These are phyloP conservation scores for Chitala chitala DNA, from an alignment of 2,113 vertebrate genomes.

Conservation along the genomic window DNA sequence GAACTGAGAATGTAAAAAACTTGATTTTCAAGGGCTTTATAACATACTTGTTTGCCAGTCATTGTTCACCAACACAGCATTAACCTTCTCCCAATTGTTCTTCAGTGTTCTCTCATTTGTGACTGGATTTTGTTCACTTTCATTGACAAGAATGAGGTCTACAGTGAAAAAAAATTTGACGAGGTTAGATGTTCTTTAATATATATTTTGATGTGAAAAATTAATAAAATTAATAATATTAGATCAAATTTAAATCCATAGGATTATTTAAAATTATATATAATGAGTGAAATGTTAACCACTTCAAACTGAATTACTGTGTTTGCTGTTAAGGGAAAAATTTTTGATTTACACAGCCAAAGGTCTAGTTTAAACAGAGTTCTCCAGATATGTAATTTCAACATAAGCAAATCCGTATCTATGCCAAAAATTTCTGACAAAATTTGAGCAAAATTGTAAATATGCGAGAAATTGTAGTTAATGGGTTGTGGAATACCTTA, in stretches of 20 bases:
- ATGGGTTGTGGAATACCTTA: too few relatives aligned
- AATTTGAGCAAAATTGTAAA: too few relatives aligned
- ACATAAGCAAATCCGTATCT: too few relatives aligned
- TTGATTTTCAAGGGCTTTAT: neutral
- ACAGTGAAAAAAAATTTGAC: conserved; percentile 82
- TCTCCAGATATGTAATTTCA: too few relatives aligned
- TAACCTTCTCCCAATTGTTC: neutral
- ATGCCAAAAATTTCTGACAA: too few relatives aligned
- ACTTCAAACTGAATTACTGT: neutral
- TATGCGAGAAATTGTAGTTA: too few relatives aligned
- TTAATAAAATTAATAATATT: neutral
- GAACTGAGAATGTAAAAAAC: neutral
- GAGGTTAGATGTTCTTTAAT: conserved; percentile 58
- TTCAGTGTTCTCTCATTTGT: conserved; percentile 82
- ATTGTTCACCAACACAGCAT: neutral
- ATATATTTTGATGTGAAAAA: neutral
- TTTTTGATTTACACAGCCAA: conserved; percentile 1
- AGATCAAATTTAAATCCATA: too few relatives aligned
- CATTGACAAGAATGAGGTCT: conserved; percentile 81
- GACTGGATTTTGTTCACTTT: conserved; percentile 91
- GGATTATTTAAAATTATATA: neutral
- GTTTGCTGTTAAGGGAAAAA: neutral
- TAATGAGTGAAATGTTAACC: neutral
- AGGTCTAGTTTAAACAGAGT: neutral
- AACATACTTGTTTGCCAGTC: too few relatives aligned